Base-by-base conservation (phyloP, 2,888 invertebrate genomes). In the Cyaniris semiargus region DNA sequence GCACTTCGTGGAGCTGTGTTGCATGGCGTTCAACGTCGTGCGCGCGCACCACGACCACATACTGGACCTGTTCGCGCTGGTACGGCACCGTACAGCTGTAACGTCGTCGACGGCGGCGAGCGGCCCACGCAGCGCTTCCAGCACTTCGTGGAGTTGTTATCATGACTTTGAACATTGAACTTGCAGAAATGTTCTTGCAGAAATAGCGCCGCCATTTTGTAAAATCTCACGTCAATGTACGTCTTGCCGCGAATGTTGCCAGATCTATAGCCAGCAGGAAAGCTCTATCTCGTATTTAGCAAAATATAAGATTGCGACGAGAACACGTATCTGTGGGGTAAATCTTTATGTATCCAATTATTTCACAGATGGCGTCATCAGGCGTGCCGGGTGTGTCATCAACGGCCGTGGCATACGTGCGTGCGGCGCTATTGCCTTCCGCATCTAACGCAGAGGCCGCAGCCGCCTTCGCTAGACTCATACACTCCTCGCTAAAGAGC, bases 1-100 rank as follows among this genome's bases (percentile, higher is more conserved):
- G 90, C 96, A 97, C 87, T 99, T 99, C 90, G 98, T 99, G 27
- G 99, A 99, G 93, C 94, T 98, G 77, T 99, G 99, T 90, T 99
- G 99, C 86, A 97, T 97, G 92, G 99, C 99, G 2, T 99, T 99
- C 91, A 99, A 99, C 90, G 96, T 98, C 80, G 96, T 99, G 44
- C 95, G 99, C 34, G 97, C 97, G 82, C 97, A 99, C 88, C 97
- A 97, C 83, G 98, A 98, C 87, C 95, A 98, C 78, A 96, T 99
- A 83, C 94, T 99, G 5, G 98, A 98, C 88, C 94, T 99, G 78
- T 97, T 99, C 86, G 97, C 98, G 6, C 89, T 99, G 95, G 97
- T 98, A 88, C 95, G 95, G 56, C 70, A 70, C 79, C 60, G 58
- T 34, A 27, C 44, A 44, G 23, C 8, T 56, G 31, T 58, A n/a